Evolutionary conservation across 2,797 vertebrate species (phyloP), one percentile per base, ranked within the genome.

Genomic region (Octomys mimax): DNA sequence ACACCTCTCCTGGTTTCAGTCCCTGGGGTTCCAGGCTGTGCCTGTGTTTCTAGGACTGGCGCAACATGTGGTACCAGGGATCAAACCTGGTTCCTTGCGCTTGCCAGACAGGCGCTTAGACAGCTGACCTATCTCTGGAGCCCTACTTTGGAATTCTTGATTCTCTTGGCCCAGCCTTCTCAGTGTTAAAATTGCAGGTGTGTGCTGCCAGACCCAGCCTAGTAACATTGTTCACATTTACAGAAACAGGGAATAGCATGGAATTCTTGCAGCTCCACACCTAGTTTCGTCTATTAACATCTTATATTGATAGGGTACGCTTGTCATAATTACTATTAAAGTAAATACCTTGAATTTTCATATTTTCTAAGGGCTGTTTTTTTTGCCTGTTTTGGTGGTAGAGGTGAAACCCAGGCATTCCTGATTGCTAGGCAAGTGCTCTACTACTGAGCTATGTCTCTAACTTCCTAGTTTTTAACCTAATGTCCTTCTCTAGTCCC

Each of bases 321-420:
- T 92, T 89, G n/a, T 92, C 61, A 71, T 83, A 73, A 75, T 52
- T 81, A n/a, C 83, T 57, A 61, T 71, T 91, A 75, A 89, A 93
- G 31, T 87, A 8, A 62, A 39, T 52, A 26, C n/a, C 61, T 71
- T 39, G 19, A 36, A 62, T 66, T 52, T 62, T 82, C 46, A 70
- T 52, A 62, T 92, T 75, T 92, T 90, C 57, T 12, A 28, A 28
- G 73, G 36, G 9, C 22, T 71, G 9, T 39, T 71, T 71, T 39
- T 4, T 71, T 36, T 7, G 19, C 10, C 18, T 21, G 10, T 54
- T 21, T 19, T n/a, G 6, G 19, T 39, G 9, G 31, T 66, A 5
- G 36, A 36, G 21, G 9, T 42, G 70, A 22, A 73, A 26, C 36
- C 70, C 36, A 24, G 10, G 4, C 36, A 11, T 73, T 73, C 70